Percentiles rank a stretch among this genome's conserved stretches.
phyloP scores from a whole-genome alignment of 2,888 invertebrate species.

The Emesis furor region DNA sequence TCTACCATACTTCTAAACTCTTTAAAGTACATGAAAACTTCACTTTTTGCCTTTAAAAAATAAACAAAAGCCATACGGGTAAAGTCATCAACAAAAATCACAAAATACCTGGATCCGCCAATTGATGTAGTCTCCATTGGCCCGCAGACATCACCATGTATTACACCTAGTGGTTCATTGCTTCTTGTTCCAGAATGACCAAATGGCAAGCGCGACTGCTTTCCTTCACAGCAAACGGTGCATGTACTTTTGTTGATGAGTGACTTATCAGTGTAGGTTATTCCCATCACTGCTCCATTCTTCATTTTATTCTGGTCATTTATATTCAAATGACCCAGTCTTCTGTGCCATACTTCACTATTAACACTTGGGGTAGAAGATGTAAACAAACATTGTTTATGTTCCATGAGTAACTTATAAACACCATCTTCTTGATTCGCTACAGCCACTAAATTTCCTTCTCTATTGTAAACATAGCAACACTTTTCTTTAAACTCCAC shows the following conservation, averaged over 20 bases:
- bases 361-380: background rate
- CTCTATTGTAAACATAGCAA: background rate
- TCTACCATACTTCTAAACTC: too few relatives aligned
- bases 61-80: too few relatives aligned
- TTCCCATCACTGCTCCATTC: background rate
- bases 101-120: too few relatives aligned
- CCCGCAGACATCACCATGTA: too few relatives aligned
- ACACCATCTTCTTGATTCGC: background rate
- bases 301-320: background rate
- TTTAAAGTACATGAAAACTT: too few relatives aligned
- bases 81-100: too few relatives aligned
- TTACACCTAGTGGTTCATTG: conserved; percentile 51
- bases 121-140: too few relatives aligned
- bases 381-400: background rate
- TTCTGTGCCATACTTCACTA: background rate
- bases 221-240: background rate
- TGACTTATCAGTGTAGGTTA: background rate
- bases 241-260: background rate
- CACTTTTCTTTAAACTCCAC: background rate
- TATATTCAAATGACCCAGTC: background rate
- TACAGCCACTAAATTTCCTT: background rate
- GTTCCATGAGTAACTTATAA: background rate
- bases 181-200: background rate
- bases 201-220: background rate
- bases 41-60: too few relatives aligned